Conservation (phyloP, 2,888 invertebrate genomes). For the Crossocerus cetratus region DNA sequence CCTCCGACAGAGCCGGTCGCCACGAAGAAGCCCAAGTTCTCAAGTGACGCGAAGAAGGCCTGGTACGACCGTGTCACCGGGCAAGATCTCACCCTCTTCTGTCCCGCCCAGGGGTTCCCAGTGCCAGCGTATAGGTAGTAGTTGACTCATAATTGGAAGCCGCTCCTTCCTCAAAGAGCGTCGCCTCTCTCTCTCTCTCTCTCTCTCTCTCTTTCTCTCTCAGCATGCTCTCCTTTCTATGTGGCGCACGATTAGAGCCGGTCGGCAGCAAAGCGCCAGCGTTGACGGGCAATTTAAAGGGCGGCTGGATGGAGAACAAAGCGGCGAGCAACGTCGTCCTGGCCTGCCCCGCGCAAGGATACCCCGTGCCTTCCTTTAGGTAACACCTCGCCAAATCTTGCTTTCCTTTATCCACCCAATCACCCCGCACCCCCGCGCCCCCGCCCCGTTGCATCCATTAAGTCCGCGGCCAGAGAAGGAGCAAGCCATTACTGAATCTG, state of each 20-base stretch:
- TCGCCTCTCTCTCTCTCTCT: constrained; percentile 11
- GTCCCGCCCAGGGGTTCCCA: constrained; percentile 85
- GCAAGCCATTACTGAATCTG: constrained; percentile 9
- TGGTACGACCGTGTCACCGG: constrained; percentile 83
- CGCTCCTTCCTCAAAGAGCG: constrained; percentile 32
- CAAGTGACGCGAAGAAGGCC: constrained; percentile 83
- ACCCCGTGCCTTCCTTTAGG: constrained; percentile 86
- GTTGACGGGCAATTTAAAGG: constrained; percentile 80
- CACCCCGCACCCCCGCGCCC: too few relatives aligned
- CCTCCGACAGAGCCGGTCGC: constrained; percentile 52
- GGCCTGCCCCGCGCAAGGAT: constrained; percentile 86
- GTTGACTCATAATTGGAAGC: constrained; percentile 22
- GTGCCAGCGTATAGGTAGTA: constrained; percentile 80
- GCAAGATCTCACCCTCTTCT: constrained; percentile 83
- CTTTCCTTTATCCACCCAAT: not conserved
- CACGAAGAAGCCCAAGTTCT: constrained; percentile 80
- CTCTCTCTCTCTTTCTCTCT: constrained; percentile 12
- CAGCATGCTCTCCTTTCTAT: constrained; percentile 44
- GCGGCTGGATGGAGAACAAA: constrained; percentile 62
- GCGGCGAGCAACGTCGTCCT: constrained; percentile 77
- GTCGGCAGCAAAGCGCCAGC: constrained; percentile 80
- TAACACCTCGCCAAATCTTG: constrained; percentile 70
- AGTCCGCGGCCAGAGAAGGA: not conserved
- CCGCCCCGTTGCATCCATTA: constrained; percentile 6
- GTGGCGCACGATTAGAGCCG: constrained; percentile 77